These are phyloP conservation scores for Halcyon leucocephala DNA, from an alignment of 2,797 vertebrate genomes.

Conservation along the genomic window DNA sequence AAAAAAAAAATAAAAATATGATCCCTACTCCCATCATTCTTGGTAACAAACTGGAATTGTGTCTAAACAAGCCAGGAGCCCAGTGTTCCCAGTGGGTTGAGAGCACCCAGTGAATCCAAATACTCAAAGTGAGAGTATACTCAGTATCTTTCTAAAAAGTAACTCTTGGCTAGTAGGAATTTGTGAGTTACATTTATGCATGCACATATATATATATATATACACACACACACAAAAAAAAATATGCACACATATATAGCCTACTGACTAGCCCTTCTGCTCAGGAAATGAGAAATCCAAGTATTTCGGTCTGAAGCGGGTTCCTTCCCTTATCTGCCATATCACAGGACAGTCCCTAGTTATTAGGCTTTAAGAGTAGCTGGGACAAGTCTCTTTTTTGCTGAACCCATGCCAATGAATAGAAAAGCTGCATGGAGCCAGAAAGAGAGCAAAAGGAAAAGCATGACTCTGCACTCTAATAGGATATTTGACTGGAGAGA, in stretches of 20 bases:
- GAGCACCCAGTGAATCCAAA: neutral
- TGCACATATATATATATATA: too few relatives aligned
- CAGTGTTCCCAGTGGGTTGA: neutral
- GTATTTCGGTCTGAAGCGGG: neutral
- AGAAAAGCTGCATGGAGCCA: neutral
- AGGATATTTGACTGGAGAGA: neutral
- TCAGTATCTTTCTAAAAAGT: neutral
- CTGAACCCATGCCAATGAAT: neutral
- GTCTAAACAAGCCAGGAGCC: neutral
- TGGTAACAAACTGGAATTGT: neutral
- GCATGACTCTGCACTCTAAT: neutral
- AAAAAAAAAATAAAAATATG: neutral
- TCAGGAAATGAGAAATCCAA: neutral
- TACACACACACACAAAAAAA: fast-evolving
- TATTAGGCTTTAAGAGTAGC: neutral
- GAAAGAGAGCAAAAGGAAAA: neutral
- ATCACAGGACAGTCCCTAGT: neutral
- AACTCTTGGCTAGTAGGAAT: neutral
- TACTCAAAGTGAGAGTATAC: neutral
- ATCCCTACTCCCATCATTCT: neutral
- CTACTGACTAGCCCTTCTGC: neutral
- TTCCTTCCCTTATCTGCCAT: neutral
- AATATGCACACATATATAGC: fast-evolving
- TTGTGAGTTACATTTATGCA: neutral
- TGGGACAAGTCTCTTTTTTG: neutral